A percentile compares a stretch with the other conserved stretches of the same genome.
phyloP scores from a whole-genome alignment of 2,113 vertebrate genomes.

The Syngnathus floridae region DNA sequence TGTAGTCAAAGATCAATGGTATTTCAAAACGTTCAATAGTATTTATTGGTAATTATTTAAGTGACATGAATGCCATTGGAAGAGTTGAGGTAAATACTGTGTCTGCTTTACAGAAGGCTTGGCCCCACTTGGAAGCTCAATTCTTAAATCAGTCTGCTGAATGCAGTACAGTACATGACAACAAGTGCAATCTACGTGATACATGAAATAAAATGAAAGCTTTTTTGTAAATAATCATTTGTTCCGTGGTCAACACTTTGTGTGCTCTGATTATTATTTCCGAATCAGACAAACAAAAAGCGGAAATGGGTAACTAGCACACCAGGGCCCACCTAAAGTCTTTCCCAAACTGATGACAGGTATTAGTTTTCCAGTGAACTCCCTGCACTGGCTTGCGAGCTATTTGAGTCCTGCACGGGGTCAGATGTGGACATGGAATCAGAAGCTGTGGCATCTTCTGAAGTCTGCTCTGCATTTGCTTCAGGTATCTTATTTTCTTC shows the following conservation, averaged over 20 bases:
- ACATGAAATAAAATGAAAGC: not conserved
- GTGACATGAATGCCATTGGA: not conserved
- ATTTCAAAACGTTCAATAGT: constrained; percentile 21
- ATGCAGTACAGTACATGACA: not conserved
- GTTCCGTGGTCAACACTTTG: not conserved
- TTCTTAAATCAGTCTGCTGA: not conserved
- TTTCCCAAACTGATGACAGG: not conserved
- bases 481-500: constrained; percentile 76
- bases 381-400: constrained; percentile 1
- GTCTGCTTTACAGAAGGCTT: not conserved
- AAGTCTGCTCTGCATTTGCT: constrained; percentile 26
- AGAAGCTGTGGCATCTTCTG: constrained; percentile 21
- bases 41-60: constrained; percentile 7
- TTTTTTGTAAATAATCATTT: not conserved
- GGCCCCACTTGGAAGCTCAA: not conserved
- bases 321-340: not conserved
- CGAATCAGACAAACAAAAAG: not conserved
- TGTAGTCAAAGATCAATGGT: not conserved
- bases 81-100: constrained; percentile 22
- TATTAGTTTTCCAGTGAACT: constrained; percentile 55
- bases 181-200: not conserved
- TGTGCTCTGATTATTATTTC: not conserved
- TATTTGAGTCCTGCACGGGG: constrained; percentile 29
- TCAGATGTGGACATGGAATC: constrained; percentile 18
- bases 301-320: not conserved